Evolutionary conservation across 2,888 invertebrate genomes (phyloP), one percentile per base, ranked within the genome.

Genomic region (Deroplatys truncata): DNA sequence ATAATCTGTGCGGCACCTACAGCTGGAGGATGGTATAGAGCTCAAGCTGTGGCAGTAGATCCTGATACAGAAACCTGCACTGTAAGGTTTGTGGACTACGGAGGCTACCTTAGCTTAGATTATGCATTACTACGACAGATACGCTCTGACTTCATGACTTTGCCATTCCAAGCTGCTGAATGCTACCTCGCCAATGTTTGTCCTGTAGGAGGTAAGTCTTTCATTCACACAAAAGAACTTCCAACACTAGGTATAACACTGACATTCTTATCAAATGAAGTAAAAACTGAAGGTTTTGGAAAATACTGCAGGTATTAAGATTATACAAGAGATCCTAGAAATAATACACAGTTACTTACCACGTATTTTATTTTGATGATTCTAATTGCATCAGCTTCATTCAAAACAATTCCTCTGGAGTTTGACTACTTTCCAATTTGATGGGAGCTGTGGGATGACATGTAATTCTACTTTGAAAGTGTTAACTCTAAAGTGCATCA

Each of bases 121-220:
- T 96, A 97, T 91, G 94, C 95, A 89, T 95, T 96, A 91, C 95
- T 99, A 92, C 96, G 98, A 93, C 98, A 99, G 94, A 98, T 99
- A 92, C 96, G 98, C 92, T 96, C 96, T 89, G 99, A 99, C 94
- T 99, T 98, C 93, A 97, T 99, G 95, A 95, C 96, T 90, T 95
- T 99, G 93, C 99, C 99, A 89, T 99, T 99, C 96, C 99, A 99
- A 95, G 98, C 99, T 90, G 97, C 98, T 87, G 99, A 99, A 94
- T 98, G 99, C 93, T 96, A 97, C 93, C 94, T 99, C 92, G 98
- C 98, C n/a, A 97, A 98, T 94, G 95, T 99, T 92, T 96, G 96
- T 93, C 97, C 98, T 89, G 94, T 95, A 90, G 95, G 95, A 92
- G 96, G 98, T 96, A 93, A 93, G 93, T 93, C 84, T 86, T 84